A percentile compares a stretch with the other conserved stretches of the same genome.
These are phyloP conservation scores for Passer domesticus DNA, from an alignment of 2,113 vertebrate genomes.

Conservation along the genomic window DNA sequence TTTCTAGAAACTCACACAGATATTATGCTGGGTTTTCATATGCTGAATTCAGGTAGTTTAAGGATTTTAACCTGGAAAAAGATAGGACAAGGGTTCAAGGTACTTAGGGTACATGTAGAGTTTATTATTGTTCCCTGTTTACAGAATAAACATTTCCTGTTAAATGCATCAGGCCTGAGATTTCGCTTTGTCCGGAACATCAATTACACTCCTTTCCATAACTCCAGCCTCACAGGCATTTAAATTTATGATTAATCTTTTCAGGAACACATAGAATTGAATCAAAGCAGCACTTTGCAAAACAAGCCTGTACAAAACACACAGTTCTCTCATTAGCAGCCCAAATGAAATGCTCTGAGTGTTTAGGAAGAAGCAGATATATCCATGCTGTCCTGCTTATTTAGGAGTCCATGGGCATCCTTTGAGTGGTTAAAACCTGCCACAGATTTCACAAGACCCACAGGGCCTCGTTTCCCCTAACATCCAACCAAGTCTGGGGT, in stretches of 20 bases:
- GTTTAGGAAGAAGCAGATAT: neutral
- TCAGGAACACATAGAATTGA: neutral
- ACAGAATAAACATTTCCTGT: neutral
- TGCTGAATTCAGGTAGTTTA: neutral
- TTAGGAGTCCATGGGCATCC: too few relatives aligned
- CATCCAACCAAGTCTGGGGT: accelerated
- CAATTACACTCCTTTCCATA: neutral
- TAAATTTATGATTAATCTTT: conserved; percentile 30
- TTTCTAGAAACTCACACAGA: neutral
- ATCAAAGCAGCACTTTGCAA: conserved; percentile 23
- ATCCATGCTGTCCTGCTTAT: neutral
- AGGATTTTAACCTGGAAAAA: neutral
- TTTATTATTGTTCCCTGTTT: neutral
- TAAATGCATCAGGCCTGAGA: neutral
- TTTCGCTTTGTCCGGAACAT: neutral
- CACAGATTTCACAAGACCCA: accelerated
- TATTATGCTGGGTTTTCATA: neutral
- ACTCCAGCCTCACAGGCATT: neutral
- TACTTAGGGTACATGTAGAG: neutral
- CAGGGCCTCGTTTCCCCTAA: neutral
- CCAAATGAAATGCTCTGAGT: neutral
- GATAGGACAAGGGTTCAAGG: neutral
- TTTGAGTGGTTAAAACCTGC: neutral
- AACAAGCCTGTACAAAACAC: neutral
- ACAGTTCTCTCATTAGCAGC: neutral